Base-by-base conservation (phyloP, 2,888 invertebrate species). In the Bimastos eiseni region DNA sequence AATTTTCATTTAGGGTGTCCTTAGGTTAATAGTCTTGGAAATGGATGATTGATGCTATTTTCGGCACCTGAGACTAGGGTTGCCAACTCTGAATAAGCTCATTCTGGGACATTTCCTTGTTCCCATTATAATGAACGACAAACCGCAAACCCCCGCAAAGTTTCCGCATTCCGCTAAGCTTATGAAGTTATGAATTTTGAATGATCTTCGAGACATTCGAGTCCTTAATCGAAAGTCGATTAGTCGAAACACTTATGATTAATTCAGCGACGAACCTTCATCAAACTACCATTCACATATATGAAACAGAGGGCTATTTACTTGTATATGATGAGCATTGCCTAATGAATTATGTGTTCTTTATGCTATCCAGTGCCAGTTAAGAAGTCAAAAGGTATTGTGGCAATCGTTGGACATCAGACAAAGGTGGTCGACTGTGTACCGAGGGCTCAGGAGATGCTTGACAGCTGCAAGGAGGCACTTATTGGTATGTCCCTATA, bases 341-440 rank as follows among this genome's bases (percentile, higher is more conserved):
- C 6, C 70, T n/a, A 6, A n/a, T 70, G n/a, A n/a, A n/a, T 70
- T 11, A 5, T 70, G 70, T n/a, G 30, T 55, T n/a, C 8, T 70
- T 70, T 70, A 70, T 70, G 30, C n/a, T 70, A n/a, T 70, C 70
- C 70, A 70, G 86, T 37, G n/a, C 86, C 86, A 37, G 37, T 86
- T 37, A 86, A 86, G 37, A 86, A 86, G 37, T 36, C 86, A 86
- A 86, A 86, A 86, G 86, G 86, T 37, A 86, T 36, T 24, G 37
- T 37, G 0, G 86, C 86, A 17, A 21, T 86, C 36, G 86, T 34
- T n/a, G 37, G 37, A 34, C 86, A 36, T 24, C 37, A 24, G 36
- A 19, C 86, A 36, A 86, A 86, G 37, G 37, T 86, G 8, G 86
- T 86, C 15, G 19, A 86, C 37, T 37, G 24, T 34, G 86, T 36